Evolutionary conservation across 2,113 vertebrate species (phyloP).

Genomic region (Cyprinodon tularosa): DNA sequence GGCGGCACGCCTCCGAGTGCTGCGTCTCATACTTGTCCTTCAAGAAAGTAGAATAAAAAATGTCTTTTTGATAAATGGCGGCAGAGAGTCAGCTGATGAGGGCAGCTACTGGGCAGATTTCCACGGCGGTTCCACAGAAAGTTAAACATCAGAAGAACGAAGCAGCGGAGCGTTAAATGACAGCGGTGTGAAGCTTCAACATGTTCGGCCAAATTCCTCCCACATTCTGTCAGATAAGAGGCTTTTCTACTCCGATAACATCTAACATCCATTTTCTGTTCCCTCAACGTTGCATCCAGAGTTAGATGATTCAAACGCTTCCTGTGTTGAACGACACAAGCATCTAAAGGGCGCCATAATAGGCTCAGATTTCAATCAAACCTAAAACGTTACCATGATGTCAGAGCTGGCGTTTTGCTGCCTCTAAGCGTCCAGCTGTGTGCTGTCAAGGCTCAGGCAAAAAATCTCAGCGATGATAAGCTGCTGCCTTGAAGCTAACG

Average conservation of each 20-base stretch:
- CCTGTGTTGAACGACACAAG: neutral
- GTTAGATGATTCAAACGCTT: neutral
- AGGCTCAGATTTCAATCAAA: too few species aligned
- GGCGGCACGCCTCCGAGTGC: constrained; percentile 86
- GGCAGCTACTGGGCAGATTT: neutral
- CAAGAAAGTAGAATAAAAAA: neutral
- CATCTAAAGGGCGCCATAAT: too few species aligned
- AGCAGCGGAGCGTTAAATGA: neutral
- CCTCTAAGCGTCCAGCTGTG: too few species aligned
- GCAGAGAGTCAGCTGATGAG: neutral
- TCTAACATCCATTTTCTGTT: neutral
- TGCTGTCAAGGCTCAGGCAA: too few species aligned
- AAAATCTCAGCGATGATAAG: too few species aligned
- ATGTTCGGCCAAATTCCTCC: neutral
- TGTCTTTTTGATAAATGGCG: too few species aligned
- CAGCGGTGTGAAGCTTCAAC: neutral
- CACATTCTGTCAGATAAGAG: neutral
- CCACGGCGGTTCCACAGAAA: neutral
- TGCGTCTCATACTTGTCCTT: constrained; percentile 92
- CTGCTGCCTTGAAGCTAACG: too few species aligned
- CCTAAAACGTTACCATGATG: too few species aligned
- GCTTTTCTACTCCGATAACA: fast-evolving
- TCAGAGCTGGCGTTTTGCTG: too few species aligned
- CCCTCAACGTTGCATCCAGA: neutral
- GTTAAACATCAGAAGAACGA: neutral